Evolutionary conservation across 2,113 vertebrate genomes (phyloP).

Genomic region (Okapia johnstoni): DNA sequence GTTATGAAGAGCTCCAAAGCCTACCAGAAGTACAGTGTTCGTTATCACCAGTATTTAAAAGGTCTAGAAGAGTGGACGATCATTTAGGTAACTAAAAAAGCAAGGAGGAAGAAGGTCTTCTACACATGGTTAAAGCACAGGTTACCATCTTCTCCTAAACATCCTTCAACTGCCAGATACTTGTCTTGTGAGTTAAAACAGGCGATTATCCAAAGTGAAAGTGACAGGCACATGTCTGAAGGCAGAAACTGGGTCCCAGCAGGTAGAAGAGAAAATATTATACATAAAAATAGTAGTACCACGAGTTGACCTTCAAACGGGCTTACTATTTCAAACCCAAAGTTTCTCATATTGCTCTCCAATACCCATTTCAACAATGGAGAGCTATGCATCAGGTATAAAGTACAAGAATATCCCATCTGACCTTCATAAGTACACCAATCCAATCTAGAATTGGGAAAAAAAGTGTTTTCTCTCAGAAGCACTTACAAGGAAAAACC

Average conservation of each 20-base stretch:
- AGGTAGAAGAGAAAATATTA: not conserved
- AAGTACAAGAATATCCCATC: not conserved
- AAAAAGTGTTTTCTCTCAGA: not conserved
- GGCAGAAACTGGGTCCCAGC: not conserved
- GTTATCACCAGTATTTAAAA: not conserved
- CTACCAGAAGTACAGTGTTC: not conserved
- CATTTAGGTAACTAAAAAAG: not conserved
- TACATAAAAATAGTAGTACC: not conserved
- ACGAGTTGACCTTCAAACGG: not conserved
- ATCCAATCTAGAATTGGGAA: not conserved
- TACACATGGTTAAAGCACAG: not conserved
- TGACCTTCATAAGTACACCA: not conserved
- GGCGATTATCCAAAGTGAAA: not conserved
- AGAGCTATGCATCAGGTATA: not conserved
- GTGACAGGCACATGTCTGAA: not conserved
- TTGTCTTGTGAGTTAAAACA: not conserved
- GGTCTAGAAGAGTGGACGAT: not conserved
- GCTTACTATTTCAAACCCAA: not conserved
- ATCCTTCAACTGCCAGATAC: not conserved
- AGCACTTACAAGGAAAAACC: slow-evolving; percentile 15
- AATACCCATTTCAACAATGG: not conserved
- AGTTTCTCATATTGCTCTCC: not conserved
- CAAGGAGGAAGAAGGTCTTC: not conserved
- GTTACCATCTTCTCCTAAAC: not conserved
- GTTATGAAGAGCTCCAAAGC: not conserved